Percentiles rank a stretch among this genome's conserved stretches.
Conservation (phyloP, 2,113 vertebrate species). For the Poecilia latipinna region DNA sequence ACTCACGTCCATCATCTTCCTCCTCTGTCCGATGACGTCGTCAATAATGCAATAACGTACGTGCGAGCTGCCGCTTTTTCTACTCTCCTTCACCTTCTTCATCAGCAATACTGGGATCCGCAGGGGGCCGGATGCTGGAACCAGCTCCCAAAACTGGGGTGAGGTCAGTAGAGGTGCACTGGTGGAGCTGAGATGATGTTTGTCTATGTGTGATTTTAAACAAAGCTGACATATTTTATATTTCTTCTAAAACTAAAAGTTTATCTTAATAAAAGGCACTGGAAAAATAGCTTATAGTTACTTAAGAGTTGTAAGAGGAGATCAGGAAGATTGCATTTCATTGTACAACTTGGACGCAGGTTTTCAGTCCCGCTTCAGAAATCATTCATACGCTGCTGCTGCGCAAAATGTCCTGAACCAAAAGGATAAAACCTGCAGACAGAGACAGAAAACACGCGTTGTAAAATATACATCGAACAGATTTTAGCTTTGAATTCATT, state of each 20-base stretch:
- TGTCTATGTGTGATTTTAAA: conserved; percentile 6
- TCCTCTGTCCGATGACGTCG: conserved; percentile 54
- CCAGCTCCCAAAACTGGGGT: conserved; percentile 8
- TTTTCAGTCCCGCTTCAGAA: too few species aligned
- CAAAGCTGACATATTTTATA: background rate
- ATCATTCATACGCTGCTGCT: background rate
- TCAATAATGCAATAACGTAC: conserved; percentile 61
- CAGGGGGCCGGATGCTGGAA: conserved; percentile 5
- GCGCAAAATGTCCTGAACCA: background rate
- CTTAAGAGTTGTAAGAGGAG: background rate
- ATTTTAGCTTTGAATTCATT: background rate
- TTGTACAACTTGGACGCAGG: too few species aligned
- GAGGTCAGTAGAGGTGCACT: conserved; percentile 16
- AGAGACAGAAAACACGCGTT: background rate
- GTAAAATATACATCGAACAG: background rate
- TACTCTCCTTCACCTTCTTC: conserved; percentile 8
- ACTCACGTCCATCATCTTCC: conserved; percentile 21
- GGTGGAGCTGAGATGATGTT: conserved; percentile 11
- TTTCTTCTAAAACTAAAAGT: conserved; percentile 36
- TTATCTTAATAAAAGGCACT: background rate
- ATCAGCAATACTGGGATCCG: conserved; percentile 17
- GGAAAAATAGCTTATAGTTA: background rate
- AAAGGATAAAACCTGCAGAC: background rate
- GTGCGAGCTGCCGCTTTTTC: conserved; percentile 47
- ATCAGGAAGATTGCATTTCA: background rate